phyloP scores from a whole-genome alignment of 2,888 invertebrate genomes.

The Bimastos eiseni region DNA sequence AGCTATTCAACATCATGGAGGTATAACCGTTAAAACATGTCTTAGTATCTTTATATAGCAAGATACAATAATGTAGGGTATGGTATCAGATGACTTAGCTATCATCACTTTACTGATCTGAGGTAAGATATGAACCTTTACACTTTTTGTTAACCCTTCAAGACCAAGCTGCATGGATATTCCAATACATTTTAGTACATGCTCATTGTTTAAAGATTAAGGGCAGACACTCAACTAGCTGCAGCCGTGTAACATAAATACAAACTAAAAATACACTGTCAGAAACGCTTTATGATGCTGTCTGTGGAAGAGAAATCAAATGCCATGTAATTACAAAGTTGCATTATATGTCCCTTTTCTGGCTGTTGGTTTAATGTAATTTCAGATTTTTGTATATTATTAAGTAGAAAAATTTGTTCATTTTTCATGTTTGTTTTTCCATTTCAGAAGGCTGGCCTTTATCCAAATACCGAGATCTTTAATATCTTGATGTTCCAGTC shows the following conservation, averaged over 20 bases:
- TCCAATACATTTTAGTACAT: too few species aligned
- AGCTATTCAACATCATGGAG: conserved; percentile 75
- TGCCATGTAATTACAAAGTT: neutral
- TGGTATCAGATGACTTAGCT: neutral
- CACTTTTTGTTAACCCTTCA: too few species aligned
- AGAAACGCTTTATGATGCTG: neutral
- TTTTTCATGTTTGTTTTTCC: neutral
- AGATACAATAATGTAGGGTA: neutral
- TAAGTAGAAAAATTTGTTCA: conserved; percentile 30
- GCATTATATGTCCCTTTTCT: neutral
- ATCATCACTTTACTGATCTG: neutral
- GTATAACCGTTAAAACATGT: conserved; percentile 47
- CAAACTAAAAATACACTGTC: neutral
- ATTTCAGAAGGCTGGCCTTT: conserved; percentile 66
- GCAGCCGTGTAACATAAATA: too few species aligned
- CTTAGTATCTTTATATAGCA: neutral
- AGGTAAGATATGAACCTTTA: neutral
- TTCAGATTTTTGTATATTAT: neutral
- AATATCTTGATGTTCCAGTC: conserved; percentile 73
- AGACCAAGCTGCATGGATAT: too few species aligned
- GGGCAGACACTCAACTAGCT: too few species aligned
- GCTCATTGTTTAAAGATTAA: too few species aligned
- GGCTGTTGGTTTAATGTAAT: neutral
- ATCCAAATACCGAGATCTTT: conserved; percentile 73
- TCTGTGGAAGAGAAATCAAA: neutral